Percentiles rank a stretch among this genome's conserved stretches.
These are phyloP conservation scores for Drosophila azteca DNA, from an alignment of 1,140 invertebrate species.

Conservation along the genomic window DNA sequence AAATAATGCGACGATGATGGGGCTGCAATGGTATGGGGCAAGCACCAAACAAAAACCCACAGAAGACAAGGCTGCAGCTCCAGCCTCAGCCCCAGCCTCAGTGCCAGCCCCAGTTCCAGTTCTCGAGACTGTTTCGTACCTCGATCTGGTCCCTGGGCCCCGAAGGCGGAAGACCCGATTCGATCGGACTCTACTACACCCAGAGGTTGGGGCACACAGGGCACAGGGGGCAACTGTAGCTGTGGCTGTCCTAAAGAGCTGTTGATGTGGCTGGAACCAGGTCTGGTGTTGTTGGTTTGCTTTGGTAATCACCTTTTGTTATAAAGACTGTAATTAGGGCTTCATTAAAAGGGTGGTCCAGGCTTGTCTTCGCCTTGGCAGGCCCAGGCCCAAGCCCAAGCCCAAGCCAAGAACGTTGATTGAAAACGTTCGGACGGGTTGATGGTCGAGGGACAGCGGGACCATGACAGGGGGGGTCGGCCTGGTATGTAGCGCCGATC, in stretches of 20 bases:
- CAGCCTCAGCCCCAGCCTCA: too few species aligned
- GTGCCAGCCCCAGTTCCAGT: neutral
- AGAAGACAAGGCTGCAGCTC: neutral
- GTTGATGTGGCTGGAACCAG: slow-evolving; percentile 53
- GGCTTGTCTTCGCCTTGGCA: slow-evolving; percentile 77
- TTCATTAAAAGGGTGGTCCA: slow-evolving; percentile 81
- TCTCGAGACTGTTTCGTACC: slow-evolving; percentile 36
- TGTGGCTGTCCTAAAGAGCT: slow-evolving; percentile 59
- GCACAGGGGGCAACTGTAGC: neutral
- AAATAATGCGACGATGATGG: slow-evolving; percentile 73
- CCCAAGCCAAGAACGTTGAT: slow-evolving; percentile 61
- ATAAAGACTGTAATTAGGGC: slow-evolving; percentile 82
- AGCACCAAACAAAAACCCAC: neutral
- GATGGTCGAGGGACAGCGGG: too few species aligned
- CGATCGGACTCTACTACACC: neutral
- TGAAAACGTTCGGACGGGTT: slow-evolving; percentile 55
- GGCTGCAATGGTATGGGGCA: slow-evolving; percentile 12
- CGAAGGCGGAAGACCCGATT: slow-evolving; percentile 50
- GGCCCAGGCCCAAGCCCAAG: slow-evolving; percentile 32
- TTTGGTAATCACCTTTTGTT: slow-evolving; percentile 82
- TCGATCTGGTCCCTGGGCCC: slow-evolving; percentile 49
- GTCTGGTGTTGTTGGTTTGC: slow-evolving; percentile 74
- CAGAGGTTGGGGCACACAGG: neutral
- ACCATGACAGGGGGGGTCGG: neutral
- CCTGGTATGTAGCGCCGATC: slow-evolving; percentile 74